Percentiles rank a stretch among this genome's conserved stretches.
phyloP scores from a whole-genome alignment of 2,113 vertebrate species.

The Sula dactylatra region DNA sequence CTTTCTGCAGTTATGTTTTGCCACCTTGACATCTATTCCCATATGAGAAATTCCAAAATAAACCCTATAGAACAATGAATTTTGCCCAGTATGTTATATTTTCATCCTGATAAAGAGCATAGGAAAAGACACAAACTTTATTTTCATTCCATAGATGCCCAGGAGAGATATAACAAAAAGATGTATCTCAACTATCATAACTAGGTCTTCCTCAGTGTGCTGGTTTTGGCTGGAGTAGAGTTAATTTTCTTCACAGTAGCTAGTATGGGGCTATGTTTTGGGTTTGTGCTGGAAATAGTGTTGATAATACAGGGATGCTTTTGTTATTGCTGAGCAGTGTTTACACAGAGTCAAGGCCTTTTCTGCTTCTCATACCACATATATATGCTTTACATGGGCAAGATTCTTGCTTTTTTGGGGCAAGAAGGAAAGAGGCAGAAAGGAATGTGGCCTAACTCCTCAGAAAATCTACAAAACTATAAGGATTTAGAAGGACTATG shows the following conservation, averaged over 20 bases:
- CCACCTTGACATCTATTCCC: background rate
- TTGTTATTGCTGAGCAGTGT: too few species aligned
- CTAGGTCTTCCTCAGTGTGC: background rate
- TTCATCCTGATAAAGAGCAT: background rate
- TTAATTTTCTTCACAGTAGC: too few species aligned
- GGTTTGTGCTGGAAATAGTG: too few species aligned
- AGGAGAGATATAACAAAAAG: background rate
- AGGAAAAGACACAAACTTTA: background rate
- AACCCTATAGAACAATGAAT: background rate
- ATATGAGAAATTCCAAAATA: background rate
- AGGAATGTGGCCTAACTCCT: background rate
- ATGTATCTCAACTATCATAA: background rate
- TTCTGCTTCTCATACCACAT: too few species aligned
- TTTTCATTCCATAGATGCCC: background rate
- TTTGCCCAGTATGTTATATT: background rate
- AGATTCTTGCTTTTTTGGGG: background rate
- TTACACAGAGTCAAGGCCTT: too few species aligned
- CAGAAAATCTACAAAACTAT: background rate
- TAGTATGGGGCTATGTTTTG: too few species aligned
- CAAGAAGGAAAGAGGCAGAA: background rate
- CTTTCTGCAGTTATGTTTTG: background rate
- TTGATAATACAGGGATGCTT: too few species aligned
- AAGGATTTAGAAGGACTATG: background rate
- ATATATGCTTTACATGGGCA: background rate
- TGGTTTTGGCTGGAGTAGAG: too few species aligned